Conservation (phyloP, 2,888 invertebrate species). For the Tridacna gigas region DNA sequence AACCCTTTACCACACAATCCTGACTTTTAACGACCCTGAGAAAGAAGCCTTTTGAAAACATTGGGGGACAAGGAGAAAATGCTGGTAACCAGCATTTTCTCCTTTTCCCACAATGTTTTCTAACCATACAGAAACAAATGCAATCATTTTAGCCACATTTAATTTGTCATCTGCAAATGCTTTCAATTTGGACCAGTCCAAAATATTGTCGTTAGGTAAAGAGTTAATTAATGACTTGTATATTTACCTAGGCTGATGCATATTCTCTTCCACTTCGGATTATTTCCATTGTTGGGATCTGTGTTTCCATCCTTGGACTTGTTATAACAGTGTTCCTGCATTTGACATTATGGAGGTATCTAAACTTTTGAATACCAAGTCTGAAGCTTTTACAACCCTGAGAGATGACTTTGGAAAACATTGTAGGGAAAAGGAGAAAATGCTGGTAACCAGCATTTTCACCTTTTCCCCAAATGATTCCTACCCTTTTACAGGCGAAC, state of each 20-base stretch:
- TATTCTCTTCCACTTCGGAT: conserved; percentile 25
- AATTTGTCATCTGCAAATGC: too few relatives aligned
- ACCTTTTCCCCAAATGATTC: neutral
- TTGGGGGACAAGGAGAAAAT: too few relatives aligned
- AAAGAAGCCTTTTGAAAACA: too few relatives aligned
- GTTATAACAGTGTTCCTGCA: conserved; percentile 23
- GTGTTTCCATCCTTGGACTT: conserved; percentile 23
- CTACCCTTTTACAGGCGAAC: neutral
- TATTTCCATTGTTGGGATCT: conserved; percentile 31
- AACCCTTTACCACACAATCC: too few relatives aligned
- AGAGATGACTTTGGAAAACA: neutral
- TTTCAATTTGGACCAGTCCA: too few relatives aligned
- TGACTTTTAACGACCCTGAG: too few relatives aligned
- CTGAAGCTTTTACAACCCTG: neutral
- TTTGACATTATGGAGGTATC: conserved; percentile 39
- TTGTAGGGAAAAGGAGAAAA: neutral
- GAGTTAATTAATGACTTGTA: neutral
- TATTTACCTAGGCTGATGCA: conserved; percentile 22
- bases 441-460: neutral
- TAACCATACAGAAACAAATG: too few relatives aligned
- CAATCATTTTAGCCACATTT: too few relatives aligned
- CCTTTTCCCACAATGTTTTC: too few relatives aligned
- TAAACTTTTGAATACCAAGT: neutral
- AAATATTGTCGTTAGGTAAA: too few relatives aligned
- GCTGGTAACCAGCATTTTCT: too few relatives aligned